A percentile compares a stretch with the other conserved stretches of the same genome.
Conservation (phyloP, 2,113 vertebrate species). For the Rhinogobius similis region DNA sequence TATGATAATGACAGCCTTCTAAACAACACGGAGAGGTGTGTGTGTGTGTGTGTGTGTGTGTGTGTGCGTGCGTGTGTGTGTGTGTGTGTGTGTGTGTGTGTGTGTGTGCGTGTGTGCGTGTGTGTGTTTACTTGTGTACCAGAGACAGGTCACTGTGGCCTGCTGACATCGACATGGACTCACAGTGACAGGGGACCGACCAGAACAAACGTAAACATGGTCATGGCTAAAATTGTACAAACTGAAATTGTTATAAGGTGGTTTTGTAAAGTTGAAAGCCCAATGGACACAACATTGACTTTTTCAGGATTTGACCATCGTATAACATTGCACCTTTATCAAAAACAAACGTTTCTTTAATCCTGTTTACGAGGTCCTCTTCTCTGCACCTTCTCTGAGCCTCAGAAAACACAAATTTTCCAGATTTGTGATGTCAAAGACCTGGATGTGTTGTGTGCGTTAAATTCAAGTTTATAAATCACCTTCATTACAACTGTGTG, state of each 20-base stretch:
- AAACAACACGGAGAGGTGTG: conserved; percentile 86
- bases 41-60: conserved; percentile 40
- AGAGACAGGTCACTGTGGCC: conserved; percentile 86
- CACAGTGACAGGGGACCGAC: conserved; percentile 39
- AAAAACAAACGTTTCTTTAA: too few relatives aligned
- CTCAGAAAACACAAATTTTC: too few relatives aligned
- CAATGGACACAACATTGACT: too few relatives aligned
- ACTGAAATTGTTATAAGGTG: not conserved
- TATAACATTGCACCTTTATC: too few relatives aligned
- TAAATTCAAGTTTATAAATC: too few relatives aligned
- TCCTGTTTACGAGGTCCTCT: too few relatives aligned
- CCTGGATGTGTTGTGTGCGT: too few relatives aligned
- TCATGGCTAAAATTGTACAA: not conserved
- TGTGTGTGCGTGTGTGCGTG: conserved; percentile 39
- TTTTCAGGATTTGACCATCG: too few relatives aligned
- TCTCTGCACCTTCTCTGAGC: too few relatives aligned
- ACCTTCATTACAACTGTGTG: too few relatives aligned
- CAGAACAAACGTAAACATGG: not conserved
- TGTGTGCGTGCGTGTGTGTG: conserved; percentile 81
- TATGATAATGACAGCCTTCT: conserved; percentile 99
- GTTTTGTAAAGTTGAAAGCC: too few relatives aligned
- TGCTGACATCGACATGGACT: conserved; percentile 83
- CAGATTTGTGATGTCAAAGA: too few relatives aligned
- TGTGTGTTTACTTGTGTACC: conserved; percentile 85
- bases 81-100: conserved; percentile 82